Base-by-base conservation (phyloP, 2,888 invertebrate species). In the Temnothorax rugatulus region DNA sequence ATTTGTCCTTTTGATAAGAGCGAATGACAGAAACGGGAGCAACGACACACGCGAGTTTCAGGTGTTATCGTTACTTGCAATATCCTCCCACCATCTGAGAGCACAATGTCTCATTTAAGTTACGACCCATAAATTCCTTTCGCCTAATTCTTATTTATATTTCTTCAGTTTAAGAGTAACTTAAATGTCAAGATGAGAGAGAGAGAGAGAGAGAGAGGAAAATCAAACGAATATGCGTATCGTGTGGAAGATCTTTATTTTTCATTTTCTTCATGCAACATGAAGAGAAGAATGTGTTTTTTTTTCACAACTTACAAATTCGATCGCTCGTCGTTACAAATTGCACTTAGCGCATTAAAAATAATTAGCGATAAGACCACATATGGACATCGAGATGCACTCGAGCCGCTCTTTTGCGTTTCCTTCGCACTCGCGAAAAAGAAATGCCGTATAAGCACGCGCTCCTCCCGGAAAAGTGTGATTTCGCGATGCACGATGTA, bases 361-460 rank as follows among this genome's bases (percentile, higher is more conserved):
- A 44, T 11, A 29, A n/a, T 25, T 50, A 50, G 21, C 15, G 57
- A 69, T 15, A 13, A 47, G 61, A 15, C 7, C 44, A 7, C 38
- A 52, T 29, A 29, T 68, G 66, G 74, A 41, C 83, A 88, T 82
- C 34, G 34, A 34, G 86, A 54, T 88, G 59, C 73, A 47, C 11
- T 84, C 79, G 86, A 85, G 83, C 75, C 66, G 83, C 82, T 82
- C 83, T 84, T 82, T 64, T 69, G 61, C 71, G n/a, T 85, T 59
- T 59, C 11, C 47, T 59, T 61, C 64, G 38, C 13, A 18, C 34
- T 41, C 54, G 84, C 82, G 63, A 61, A 41, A 75, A 77, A 44
- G 41, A 59, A 71, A 66, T 21, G 47, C 47, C 69, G 18, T 77
- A 57, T 21, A 57, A 57, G 47, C 57, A 38, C 54, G 44, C 69